phyloP scores from a whole-genome alignment of 92 coral and sea anemone genomes.

The Zoanthus gigantus region DNA sequence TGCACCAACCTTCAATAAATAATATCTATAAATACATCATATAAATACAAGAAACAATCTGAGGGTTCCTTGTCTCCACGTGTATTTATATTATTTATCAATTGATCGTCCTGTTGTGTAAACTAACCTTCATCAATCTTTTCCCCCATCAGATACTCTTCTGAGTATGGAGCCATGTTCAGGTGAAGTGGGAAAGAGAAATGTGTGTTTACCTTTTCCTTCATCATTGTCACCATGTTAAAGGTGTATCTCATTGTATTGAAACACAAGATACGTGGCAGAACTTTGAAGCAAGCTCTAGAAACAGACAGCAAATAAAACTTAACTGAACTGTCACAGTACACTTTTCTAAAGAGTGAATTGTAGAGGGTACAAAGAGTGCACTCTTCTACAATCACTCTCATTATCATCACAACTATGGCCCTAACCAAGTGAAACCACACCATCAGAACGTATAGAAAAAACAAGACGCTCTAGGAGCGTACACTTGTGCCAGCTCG shows the following conservation, averaged over 20 bases:
- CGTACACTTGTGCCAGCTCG: too few relatives aligned
- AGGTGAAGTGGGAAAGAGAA: slow-evolving; percentile 99
- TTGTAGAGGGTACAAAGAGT: too few relatives aligned
- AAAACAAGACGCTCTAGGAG: too few relatives aligned
- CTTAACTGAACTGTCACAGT: neutral
- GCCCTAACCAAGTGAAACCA: too few relatives aligned
- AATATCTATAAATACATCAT: too few relatives aligned
- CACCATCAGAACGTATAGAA: too few relatives aligned
- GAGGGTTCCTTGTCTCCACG: too few relatives aligned
- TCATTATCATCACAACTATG: too few relatives aligned
- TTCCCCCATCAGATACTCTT: slow-evolving; percentile 98
- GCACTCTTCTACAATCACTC: too few relatives aligned
- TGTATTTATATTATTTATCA: neutral
- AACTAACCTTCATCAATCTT: slow-evolving; percentile 88
- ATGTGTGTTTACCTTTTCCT: slow-evolving; percentile 99
- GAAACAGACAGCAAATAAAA: neutral
- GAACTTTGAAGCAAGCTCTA: slow-evolving; percentile 98
- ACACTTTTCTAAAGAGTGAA: neutral
- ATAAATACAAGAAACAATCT: neutral
- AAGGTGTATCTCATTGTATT: slow-evolving; percentile 99
- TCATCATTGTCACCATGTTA: slow-evolving; percentile 99
- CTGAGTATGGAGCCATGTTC: slow-evolving; percentile 99
- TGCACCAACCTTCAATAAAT: too few relatives aligned
- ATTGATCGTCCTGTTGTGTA: too few relatives aligned
- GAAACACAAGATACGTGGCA: slow-evolving; percentile 97